Evolutionary conservation across 2,113 vertebrate species (phyloP).

Genomic region (Forbesichthys papilliferus): DNA sequence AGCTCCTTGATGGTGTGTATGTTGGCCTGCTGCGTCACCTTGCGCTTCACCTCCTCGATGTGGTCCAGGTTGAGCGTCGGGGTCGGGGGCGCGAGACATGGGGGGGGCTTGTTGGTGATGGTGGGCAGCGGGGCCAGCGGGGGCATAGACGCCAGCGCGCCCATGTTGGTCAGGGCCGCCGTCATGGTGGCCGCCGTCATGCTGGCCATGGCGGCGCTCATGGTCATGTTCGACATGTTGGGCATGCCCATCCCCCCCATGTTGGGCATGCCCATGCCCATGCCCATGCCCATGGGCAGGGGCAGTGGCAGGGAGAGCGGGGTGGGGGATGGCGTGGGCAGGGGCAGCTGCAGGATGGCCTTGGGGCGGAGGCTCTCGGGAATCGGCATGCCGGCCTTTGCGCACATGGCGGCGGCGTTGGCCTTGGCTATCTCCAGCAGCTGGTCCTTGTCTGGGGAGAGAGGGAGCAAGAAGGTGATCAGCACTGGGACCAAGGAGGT

Average conservation of each 20-base stretch:
- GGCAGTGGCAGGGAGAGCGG: conserved; percentile 77
- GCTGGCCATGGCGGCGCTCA: conserved; percentile 80
- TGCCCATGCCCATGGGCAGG: conserved; percentile 74
- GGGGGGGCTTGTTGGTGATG: conserved; percentile 81
- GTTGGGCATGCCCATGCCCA: conserved; percentile 69
- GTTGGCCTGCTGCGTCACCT: conserved; percentile 91
- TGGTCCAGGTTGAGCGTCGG: conserved; percentile 77
- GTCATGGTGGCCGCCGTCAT: conserved; percentile 84
- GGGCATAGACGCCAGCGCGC: conserved; percentile 78
- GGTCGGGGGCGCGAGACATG: conserved; percentile 65
- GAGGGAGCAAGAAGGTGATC: not conserved
- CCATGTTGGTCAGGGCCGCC: conserved; percentile 80
- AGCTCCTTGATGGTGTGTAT: conserved; percentile 96
- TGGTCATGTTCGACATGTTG: conserved; percentile 79
- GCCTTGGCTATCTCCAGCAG: conserved; percentile 98
- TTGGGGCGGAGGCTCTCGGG: conserved; percentile 94
- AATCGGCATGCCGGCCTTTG: conserved; percentile 95
- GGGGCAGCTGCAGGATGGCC: conserved; percentile 84
- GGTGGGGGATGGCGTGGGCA: conserved; percentile 75
- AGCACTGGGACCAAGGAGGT: not conserved
- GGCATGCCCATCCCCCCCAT: conserved; percentile 66
- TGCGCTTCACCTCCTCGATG: conserved; percentile 85
- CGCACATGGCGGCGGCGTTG: conserved; percentile 98
- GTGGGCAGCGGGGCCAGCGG: conserved; percentile 78
- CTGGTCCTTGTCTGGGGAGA: conserved; percentile 91